Evolutionary conservation across 2,797 vertebrate species (phyloP).

Genomic region (Argya squamiceps): DNA sequence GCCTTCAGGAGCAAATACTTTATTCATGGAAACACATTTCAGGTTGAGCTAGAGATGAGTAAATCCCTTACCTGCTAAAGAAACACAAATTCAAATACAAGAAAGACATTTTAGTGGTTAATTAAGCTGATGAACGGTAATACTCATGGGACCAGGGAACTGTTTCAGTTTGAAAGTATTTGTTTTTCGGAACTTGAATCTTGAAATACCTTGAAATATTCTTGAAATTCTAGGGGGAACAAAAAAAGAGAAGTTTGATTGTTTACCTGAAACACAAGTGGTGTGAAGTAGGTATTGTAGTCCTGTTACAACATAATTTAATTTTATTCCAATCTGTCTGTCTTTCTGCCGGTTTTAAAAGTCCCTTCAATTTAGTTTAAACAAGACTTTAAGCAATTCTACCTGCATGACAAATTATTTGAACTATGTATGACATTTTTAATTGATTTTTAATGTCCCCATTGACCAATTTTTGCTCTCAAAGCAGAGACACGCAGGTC

Average conservation of each 20-base stretch:
- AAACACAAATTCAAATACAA: not conserved
- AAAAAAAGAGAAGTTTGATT: not conserved
- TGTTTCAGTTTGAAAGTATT: not conserved
- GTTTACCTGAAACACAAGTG: not conserved
- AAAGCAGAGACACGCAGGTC: not conserved
- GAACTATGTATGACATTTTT: not conserved
- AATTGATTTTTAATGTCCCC: not conserved
- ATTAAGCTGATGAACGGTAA: not conserved
- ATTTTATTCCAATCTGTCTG: not conserved
- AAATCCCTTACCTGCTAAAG: not conserved
- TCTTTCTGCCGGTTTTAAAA: not conserved
- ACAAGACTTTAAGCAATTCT: not conserved
- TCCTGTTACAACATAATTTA: not conserved
- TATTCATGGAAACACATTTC: not conserved
- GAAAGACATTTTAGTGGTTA: not conserved
- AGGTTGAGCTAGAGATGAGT: not conserved
- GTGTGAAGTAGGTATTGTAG: not conserved
- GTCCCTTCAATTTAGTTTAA: not conserved
- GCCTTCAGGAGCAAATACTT: not conserved
- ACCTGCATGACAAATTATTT: not conserved
- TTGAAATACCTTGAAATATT: not conserved
- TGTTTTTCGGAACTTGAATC: not conserved
- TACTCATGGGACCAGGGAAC: not conserved
- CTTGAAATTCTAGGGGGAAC: not conserved
- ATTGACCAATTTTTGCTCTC: not conserved